Evolutionary conservation across 2,797 vertebrate genomes (phyloP).

Genomic region (Micropoecilia bifurca): DNA sequence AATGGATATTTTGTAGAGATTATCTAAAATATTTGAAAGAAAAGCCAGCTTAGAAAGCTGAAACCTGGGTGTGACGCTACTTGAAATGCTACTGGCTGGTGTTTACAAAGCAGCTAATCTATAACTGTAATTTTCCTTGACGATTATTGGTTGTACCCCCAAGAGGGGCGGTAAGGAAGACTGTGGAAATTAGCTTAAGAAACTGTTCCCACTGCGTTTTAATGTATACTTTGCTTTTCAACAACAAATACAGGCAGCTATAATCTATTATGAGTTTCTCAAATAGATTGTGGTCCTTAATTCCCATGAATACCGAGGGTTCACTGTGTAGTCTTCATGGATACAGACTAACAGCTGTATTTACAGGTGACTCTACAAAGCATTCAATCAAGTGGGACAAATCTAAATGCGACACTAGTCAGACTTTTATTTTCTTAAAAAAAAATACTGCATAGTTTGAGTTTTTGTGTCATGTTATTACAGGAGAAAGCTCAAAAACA

Average conservation of each 20-base stretch:
- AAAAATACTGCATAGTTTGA: neutral
- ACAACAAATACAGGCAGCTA: neutral
- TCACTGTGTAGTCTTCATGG: neutral
- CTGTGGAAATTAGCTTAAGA: neutral
- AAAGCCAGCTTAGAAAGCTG: too few species aligned
- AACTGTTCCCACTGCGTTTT: neutral
- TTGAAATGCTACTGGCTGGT: too few species aligned
- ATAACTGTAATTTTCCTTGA: neutral
- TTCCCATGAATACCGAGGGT: neutral
- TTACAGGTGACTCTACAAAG: neutral
- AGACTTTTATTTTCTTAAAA: neutral
- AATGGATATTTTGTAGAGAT: too few species aligned
- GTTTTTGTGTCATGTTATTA: conserved; percentile 17
- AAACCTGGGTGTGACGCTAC: too few species aligned
- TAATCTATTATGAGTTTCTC: neutral
- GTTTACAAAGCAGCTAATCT: neutral
- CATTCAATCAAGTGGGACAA: neutral
- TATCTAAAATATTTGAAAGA: too few species aligned
- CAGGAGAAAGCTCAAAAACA: conserved; percentile 68
- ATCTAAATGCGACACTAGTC: neutral
- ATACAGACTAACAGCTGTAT: neutral
- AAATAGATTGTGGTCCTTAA: neutral
- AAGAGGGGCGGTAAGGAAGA: neutral
- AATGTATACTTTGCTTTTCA: neutral
- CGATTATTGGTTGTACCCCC: neutral